phyloP scores from a whole-genome alignment of 2,113 vertebrate genomes.

The Seriola quinqueradiata region DNA sequence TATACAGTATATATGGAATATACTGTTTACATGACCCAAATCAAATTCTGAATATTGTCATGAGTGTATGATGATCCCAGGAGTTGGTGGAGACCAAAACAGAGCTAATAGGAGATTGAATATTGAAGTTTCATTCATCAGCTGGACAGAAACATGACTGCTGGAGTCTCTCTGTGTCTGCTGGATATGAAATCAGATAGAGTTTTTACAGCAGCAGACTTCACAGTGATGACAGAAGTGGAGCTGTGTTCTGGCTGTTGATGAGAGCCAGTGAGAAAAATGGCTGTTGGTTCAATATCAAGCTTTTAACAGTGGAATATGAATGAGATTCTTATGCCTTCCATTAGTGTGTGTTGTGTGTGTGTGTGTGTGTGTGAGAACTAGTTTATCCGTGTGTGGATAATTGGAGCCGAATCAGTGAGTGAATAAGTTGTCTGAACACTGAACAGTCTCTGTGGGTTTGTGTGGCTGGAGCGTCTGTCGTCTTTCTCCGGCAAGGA shows the following conservation, averaged over 20 bases:
- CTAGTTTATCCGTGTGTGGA: background rate
- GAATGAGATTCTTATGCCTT: background rate
- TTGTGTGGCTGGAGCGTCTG: conserved; percentile 2
- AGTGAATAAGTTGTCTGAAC: conserved; percentile 26
- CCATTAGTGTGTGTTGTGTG: background rate
- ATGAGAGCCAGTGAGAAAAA: no score
- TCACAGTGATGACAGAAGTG: no score
- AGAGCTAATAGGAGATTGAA: background rate
- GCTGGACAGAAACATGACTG: no score
- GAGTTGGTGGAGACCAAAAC: background rate
- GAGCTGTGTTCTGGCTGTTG: no score
- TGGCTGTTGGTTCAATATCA: background rate
- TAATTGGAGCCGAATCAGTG: conserved; percentile 33
- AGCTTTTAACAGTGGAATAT: conserved; percentile 5
- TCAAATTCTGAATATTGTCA: no score
- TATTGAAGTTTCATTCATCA: background rate
- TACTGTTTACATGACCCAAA: no score
- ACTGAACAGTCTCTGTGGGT: conserved; percentile 14
- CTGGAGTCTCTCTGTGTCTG: no score
- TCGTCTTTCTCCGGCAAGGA: conserved; percentile 25
- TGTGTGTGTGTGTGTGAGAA: conserved; percentile 8
- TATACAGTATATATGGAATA: no score
- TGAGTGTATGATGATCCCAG: no score
- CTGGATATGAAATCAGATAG: no score
- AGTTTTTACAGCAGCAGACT: no score